phyloP scores from a whole-genome alignment of 2,113 vertebrate genomes.

The Gambusia holbrooki region DNA sequence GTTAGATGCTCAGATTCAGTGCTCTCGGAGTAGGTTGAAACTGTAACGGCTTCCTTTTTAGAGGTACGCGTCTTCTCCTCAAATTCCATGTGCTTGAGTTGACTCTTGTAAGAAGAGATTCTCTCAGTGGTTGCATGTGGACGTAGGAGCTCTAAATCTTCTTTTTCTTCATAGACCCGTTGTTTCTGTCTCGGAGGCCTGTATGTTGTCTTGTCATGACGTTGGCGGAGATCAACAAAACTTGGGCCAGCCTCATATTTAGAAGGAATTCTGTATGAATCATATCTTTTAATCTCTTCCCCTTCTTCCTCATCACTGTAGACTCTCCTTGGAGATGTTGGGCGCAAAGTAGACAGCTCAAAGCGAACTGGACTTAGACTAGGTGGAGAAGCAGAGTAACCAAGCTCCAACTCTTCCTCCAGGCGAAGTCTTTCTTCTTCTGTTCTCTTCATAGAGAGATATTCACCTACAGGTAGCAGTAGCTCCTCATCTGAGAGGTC shows the following conservation, averaged over 20 bases:
- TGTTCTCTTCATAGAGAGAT: conserved; percentile 93
- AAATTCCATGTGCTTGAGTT: conserved; percentile 88
- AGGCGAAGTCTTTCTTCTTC: conserved; percentile 94
- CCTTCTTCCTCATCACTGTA: conserved; percentile 82
- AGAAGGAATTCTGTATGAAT: conserved; percentile 89
- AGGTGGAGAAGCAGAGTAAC: conserved; percentile 94
- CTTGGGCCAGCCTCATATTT: conserved; percentile 89
- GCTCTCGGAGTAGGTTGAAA: conserved; percentile 80
- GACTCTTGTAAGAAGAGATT: conserved; percentile 87
- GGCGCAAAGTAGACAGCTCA: conserved; percentile 89
- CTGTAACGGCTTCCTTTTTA: conserved; percentile 82
- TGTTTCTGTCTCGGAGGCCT: conserved; percentile 86
- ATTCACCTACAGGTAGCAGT: conserved; percentile 93
- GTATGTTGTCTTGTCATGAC: conserved; percentile 87
- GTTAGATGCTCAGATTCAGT: conserved; percentile 80
- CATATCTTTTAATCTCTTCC: conserved; percentile 83
- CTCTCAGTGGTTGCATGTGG: conserved; percentile 84
- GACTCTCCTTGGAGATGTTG: conserved; percentile 81
- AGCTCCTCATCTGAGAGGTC: conserved; percentile 95
- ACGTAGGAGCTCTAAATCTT: conserved; percentile 93
- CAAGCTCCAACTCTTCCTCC: conserved; percentile 92
- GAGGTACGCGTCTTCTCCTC: conserved; percentile 87
- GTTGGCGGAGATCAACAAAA: conserved; percentile 88
- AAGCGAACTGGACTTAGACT: conserved; percentile 93
- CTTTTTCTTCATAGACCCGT: conserved; percentile 89